Evolutionary conservation across 2,888 invertebrate genomes (phyloP).

Genomic region (Yponomeuta sedellus): DNA sequence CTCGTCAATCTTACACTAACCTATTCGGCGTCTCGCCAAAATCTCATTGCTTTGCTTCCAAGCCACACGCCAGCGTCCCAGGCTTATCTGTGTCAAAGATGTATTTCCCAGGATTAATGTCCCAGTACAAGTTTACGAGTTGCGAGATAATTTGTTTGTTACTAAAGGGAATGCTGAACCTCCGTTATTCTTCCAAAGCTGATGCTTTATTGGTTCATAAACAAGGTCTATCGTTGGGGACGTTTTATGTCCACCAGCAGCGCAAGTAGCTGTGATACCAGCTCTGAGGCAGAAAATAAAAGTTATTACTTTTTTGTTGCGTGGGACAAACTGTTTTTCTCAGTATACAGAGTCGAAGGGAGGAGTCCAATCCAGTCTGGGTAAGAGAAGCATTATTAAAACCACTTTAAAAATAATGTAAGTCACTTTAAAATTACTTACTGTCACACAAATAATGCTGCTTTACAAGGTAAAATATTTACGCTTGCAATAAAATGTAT

Average conservation of each 20-base stretch:
- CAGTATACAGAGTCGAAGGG: no score
- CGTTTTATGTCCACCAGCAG: background rate
- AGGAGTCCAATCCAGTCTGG: no score
- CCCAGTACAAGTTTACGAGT: constrained; percentile 2
- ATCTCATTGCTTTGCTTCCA: background rate
- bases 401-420: no score
- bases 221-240: background rate
- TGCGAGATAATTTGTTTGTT: constrained; percentile 1
- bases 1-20: background rate
- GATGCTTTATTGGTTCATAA: background rate
- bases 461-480: no score
- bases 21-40: background rate
- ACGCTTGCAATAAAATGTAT: no score
- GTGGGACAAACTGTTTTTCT: no score
- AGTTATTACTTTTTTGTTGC: background rate
- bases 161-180: background rate
- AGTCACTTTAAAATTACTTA: no score
- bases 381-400: no score
- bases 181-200: background rate
- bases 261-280: background rate
- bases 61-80: background rate
- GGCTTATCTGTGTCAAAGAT: background rate
- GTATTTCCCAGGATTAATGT: background rate
- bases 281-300: background rate
- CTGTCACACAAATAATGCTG: no score